phyloP scores from a whole-genome alignment of 2,888 invertebrate species.

The Rosalia funebris region DNA sequence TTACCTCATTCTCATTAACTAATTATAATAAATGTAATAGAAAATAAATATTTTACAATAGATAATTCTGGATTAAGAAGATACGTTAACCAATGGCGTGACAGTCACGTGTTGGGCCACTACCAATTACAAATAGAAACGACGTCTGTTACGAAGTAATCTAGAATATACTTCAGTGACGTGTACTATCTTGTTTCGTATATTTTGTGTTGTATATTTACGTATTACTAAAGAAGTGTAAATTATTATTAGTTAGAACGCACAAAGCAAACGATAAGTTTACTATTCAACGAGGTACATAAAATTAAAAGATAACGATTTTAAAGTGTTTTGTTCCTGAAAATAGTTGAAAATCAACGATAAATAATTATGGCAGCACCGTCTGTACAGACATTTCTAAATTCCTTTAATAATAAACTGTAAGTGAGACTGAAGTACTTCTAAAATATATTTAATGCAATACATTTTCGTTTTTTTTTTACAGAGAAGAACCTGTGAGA shows the following conservation, averaged over 20 bases:
- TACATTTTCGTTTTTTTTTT: slow-evolving; percentile 38
- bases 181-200: slow-evolving; percentile 38
- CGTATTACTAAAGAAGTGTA: too few relatives aligned
- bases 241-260: too few relatives aligned
- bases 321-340: slow-evolving; percentile 14
- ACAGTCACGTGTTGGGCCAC: not conserved
- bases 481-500: slow-evolving; percentile 87
- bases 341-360: slow-evolving; percentile 39
- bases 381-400: slow-evolving; percentile 73
- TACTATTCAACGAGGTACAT: too few relatives aligned
- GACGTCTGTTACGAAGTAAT: slow-evolving; percentile 23
- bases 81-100: too few relatives aligned
- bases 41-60: too few relatives aligned
- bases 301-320: not conserved
- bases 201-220: slow-evolving; percentile 17
- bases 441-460: slow-evolving; percentile 11
- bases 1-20: too few relatives aligned
- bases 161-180: slow-evolving; percentile 35
- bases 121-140: slow-evolving; percentile 30
- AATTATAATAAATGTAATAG: too few relatives aligned
- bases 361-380: slow-evolving; percentile 61
- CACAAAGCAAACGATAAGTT: too few relatives aligned
- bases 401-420: slow-evolving; percentile 77
- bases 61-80: too few relatives aligned
- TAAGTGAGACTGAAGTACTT: slow-evolving; percentile 66